phyloP scores from a whole-genome alignment of 2,113 vertebrate genomes.

The western clawed frog (Xenopus tropicalis) region UCB_Xtro_10.0 CM004445.2:32479001-32479500 shows the following conservation, averaged over 20 bases:
- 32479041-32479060: not conserved
- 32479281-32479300: no score
- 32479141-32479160: no score
- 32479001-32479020: constrained; percentile 97
- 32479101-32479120: not conserved
- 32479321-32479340: constrained; percentile 8
- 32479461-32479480: not conserved
- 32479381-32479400: not conserved
- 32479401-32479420: not conserved
- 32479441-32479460: not conserved
- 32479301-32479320: not conserved
- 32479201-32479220: no score
- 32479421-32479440: not conserved
- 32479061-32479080: no score
- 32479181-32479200: no score
- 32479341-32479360: not conserved
- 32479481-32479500: constrained; percentile 72
- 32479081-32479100: not conserved
- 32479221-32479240: no score
- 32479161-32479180: no score
- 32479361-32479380: not conserved
- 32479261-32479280: no score
- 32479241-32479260: no score
- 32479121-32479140: not conserved
- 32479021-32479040: constrained; percentile 15